Evolutionary conservation across 2,797 vertebrate species (phyloP).

Genomic region (Ibycter americanus): DNA sequence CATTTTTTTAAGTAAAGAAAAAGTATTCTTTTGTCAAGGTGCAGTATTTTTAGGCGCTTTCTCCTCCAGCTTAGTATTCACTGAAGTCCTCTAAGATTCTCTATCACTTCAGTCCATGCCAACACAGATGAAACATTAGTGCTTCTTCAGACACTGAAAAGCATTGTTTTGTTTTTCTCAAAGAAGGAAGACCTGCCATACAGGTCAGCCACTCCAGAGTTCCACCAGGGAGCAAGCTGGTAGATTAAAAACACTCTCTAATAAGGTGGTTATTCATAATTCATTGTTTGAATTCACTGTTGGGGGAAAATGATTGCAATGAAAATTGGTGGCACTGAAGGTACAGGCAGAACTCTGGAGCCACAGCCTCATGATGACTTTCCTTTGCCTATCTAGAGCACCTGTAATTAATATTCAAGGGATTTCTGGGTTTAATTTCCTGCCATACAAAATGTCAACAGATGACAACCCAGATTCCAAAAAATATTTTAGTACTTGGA

Average conservation of each 20-base stretch:
- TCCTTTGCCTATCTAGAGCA: background rate
- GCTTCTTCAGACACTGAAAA: background rate
- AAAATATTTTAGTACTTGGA: background rate
- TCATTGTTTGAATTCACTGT: background rate
- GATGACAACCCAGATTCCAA: background rate
- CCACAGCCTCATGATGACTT: background rate
- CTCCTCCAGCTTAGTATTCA: background rate
- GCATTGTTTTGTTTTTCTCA: background rate
- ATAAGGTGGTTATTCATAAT: background rate
- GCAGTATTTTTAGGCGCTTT: constrained; percentile 34
- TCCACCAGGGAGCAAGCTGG: background rate
- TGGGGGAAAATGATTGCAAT: background rate
- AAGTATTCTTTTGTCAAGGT: constrained; percentile 25
- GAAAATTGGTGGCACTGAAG: background rate
- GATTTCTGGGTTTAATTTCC: background rate
- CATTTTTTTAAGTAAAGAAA: constrained; percentile 22
- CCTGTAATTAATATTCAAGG: background rate
- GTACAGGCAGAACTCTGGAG: background rate
- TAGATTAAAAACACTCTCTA: background rate
- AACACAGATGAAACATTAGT: background rate
- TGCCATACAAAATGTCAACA: background rate
- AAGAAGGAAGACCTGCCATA: background rate
- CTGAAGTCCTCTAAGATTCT: background rate
- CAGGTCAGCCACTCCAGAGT: background rate
- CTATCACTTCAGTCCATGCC: background rate